phyloP scores from a whole-genome alignment of 2,888 invertebrate genomes.

The Ferdinandea cuprea region DNA sequence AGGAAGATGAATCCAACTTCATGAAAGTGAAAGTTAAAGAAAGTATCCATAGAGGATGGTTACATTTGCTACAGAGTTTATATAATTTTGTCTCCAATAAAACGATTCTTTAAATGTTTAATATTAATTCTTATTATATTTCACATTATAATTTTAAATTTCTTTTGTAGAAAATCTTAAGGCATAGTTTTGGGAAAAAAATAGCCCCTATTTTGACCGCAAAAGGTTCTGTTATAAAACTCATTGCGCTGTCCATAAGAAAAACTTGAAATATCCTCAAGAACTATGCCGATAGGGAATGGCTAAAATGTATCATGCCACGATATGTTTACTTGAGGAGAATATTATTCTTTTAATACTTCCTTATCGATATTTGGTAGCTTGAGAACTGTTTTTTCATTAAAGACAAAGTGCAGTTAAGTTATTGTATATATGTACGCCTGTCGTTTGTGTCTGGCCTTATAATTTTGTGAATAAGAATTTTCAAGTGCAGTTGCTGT shows the following conservation, averaged over 20 bases:
- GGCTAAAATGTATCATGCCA: background rate
- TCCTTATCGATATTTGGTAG: background rate
- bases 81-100: too few species aligned
- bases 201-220: background rate
- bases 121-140: too few species aligned
- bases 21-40: too few species aligned
- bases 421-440: background rate
- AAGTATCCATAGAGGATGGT: too few species aligned
- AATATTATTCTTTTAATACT: background rate
- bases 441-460: background rate
- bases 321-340: background rate
- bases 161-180: background rate
- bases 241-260: background rate
- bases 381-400: background rate
- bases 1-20: too few species aligned
- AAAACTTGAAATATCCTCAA: background rate
- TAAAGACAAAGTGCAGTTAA: background rate
- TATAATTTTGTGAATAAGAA: background rate
- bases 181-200: background rate
- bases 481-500: background rate
- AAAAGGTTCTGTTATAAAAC: background rate
- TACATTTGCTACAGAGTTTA: too few species aligned
- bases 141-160: background rate
- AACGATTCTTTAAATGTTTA: too few species aligned
- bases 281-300: background rate